phyloP scores from a whole-genome alignment of 2,797 vertebrate species.

The Myotis daubentonii region DNA sequence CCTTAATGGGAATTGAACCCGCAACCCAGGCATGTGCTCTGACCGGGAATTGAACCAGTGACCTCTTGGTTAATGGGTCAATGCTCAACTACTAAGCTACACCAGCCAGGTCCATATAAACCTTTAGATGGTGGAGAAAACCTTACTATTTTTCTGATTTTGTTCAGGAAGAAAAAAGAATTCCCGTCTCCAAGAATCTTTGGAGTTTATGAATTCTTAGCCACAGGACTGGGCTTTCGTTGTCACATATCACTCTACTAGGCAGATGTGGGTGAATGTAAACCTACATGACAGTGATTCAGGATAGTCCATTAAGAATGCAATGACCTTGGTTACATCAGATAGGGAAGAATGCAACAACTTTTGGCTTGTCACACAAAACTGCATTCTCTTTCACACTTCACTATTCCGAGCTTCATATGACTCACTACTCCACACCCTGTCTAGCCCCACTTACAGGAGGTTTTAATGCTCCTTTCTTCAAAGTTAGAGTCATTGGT shows the following conservation, averaged over 20 bases:
- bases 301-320: constrained; percentile 22
- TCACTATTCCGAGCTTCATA: background rate
- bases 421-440: background rate
- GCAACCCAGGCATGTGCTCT: too few relatives aligned
- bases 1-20: too few relatives aligned
- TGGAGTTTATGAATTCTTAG: constrained; percentile 26
- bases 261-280: constrained; percentile 59
- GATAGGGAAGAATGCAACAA: background rate
- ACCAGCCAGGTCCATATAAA: background rate
- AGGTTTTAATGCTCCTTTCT: background rate
- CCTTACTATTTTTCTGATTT: background rate
- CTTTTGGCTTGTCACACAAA: constrained; percentile 56
- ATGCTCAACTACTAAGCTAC: too few relatives aligned
- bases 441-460: background rate
- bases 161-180: background rate
- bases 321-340: constrained; percentile 27
- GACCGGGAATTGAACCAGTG: too few relatives aligned
- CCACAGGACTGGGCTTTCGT: background rate
- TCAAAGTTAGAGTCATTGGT: background rate
- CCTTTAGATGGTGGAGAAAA: background rate
- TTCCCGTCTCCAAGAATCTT: background rate
- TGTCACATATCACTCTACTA: background rate
- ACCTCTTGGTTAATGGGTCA: too few relatives aligned
- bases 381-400: constrained; percentile 21
- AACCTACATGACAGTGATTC: constrained; percentile 39